These are phyloP conservation scores for Cheilinus undulatus DNA, from an alignment of 2,113 vertebrate species.

Conservation along the genomic window DNA sequence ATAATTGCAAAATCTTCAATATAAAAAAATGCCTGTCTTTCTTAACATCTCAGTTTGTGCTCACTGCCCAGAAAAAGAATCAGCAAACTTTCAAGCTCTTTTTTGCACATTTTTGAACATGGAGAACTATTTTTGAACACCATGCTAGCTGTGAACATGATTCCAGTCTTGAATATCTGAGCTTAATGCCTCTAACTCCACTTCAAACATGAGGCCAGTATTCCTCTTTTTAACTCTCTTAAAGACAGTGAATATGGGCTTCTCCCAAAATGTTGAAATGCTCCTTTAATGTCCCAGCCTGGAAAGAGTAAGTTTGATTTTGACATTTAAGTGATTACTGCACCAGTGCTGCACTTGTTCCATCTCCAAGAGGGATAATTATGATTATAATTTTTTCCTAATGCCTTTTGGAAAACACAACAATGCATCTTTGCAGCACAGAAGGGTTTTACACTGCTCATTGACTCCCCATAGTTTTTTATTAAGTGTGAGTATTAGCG, in stretches of 20 bases:
- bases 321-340: slow-evolving; percentile 8
- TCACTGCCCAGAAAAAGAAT: not conserved
- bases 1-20: not conserved
- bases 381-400: not conserved
- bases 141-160: not conserved
- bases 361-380: not conserved
- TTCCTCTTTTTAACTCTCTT: not conserved
- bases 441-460: not conserved
- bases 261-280: not conserved
- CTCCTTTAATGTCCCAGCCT: not conserved
- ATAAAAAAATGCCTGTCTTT: not conserved
- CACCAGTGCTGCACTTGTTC: not conserved
- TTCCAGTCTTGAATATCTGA: not conserved
- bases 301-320: not conserved
- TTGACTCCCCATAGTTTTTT: slow-evolving; percentile 5
- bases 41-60: not conserved
- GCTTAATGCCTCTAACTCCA: not conserved
- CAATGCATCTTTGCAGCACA: slow-evolving; percentile 8
- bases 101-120: too few species aligned
- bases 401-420: slow-evolving; percentile 1
- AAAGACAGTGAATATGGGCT: not conserved
- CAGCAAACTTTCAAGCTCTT: too few species aligned
- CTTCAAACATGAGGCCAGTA: not conserved
- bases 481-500: slow-evolving; percentile 1
- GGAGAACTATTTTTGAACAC: too few species aligned